A percentile compares a stretch with the other conserved stretches of the same genome.
Evolutionary conservation across 1,140 invertebrate genomes (phyloP).

Genomic region (honey bee (Apis mellifera)): DNA sequence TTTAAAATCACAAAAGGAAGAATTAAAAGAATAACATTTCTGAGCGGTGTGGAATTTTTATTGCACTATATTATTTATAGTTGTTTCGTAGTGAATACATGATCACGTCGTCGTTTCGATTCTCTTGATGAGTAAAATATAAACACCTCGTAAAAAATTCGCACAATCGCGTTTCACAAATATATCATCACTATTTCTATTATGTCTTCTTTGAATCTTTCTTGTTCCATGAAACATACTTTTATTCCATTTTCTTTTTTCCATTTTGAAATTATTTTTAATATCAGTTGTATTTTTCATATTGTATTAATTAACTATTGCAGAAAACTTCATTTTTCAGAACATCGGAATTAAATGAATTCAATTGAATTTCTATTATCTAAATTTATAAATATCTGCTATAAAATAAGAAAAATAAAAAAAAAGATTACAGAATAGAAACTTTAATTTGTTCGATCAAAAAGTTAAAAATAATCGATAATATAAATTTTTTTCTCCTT

Average conservation of each 20-base stretch:
- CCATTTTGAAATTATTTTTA: neutral
- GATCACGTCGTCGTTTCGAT: neutral
- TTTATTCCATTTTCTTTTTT: neutral
- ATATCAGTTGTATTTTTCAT: no score
- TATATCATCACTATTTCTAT: neutral
- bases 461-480: no score
- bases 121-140: neutral
- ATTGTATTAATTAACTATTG: no score
- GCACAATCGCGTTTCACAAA: neutral
- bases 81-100: neutral
- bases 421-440: no score
- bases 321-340: no score
- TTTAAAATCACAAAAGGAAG: constrained; percentile 13
- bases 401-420: no score
- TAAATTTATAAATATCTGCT: no score
- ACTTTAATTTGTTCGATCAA: no score
- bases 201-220: neutral
- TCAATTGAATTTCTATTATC: no score
- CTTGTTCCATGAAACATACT: neutral
- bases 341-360: no score
- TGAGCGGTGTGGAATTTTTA: constrained; percentile 10
- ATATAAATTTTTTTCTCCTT: no score
- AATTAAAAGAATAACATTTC: constrained; percentile 3
- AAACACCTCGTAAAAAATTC: neutral
- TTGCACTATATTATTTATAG: constrained; percentile 2